Conservation (phyloP, 1,140 invertebrate species). For the Trachelipus rathkii region DNA sequence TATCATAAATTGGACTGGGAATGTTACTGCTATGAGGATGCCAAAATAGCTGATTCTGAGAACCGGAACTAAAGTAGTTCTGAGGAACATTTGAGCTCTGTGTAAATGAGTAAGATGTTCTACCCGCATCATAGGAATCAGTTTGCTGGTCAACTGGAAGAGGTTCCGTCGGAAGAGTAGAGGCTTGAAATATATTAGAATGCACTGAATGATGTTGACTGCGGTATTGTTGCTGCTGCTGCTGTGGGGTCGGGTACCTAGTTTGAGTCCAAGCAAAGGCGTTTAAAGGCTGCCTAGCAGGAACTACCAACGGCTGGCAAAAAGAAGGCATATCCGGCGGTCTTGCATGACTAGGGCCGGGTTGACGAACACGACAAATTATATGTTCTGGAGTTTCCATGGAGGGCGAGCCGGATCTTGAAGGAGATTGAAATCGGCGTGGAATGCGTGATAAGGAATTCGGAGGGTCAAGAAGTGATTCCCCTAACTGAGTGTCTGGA, state of each 20-base stretch:
- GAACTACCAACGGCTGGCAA: slow-evolving; percentile 8
- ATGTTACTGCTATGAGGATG: neutral
- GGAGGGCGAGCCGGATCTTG: slow-evolving; percentile 49
- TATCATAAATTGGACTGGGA: no score
- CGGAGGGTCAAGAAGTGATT: slow-evolving; percentile 53
- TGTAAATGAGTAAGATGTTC: neutral
- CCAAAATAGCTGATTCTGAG: neutral
- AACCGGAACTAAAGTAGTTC: neutral
- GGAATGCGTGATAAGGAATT: slow-evolving; percentile 48
- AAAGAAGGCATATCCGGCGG: slow-evolving; percentile 28
- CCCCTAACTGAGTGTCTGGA: slow-evolving; percentile 50
- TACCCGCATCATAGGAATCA: neutral
- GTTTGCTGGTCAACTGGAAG: neutral
- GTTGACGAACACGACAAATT: slow-evolving; percentile 45
- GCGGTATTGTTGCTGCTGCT: slow-evolving; percentile 17
- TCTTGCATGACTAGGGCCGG: slow-evolving; percentile 25
- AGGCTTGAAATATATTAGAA: neutral
- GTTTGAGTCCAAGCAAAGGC: slow-evolving; percentile 44
- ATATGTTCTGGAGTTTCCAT: slow-evolving; percentile 51
- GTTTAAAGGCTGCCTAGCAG: slow-evolving; percentile 28
- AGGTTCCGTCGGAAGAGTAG: neutral
- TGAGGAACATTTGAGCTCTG: neutral
- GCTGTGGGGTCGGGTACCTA: slow-evolving; percentile 31
- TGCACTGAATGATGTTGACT: slow-evolving; percentile 21
- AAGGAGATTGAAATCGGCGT: slow-evolving; percentile 50